A percentile compares a stretch with the other conserved stretches of the same genome.
Conservation (phyloP, 2,888 invertebrate genomes). For the Drosophila maculinotata region DNA sequence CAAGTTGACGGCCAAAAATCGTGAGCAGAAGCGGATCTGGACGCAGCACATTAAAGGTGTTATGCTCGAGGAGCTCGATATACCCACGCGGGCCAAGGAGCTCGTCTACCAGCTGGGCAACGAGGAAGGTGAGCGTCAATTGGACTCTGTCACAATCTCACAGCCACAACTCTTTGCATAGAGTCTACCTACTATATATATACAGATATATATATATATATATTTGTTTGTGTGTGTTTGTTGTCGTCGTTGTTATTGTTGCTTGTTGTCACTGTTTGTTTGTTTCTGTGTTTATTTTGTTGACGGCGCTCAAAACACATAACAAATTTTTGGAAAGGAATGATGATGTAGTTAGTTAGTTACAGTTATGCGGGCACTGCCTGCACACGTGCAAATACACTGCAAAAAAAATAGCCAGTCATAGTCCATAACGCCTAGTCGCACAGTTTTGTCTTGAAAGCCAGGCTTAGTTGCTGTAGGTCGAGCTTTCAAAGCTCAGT, state of each 20-base stretch:
- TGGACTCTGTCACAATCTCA: constrained; percentile 9
- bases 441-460: neutral
- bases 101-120: constrained; percentile 90
- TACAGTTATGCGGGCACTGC: constrained; percentile 51
- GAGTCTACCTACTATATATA: constrained; percentile 3
- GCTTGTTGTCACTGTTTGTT: constrained; percentile 23
- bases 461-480: too few species aligned
- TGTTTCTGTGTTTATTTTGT: constrained; percentile 16
- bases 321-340: constrained; percentile 36
- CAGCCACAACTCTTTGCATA: constrained; percentile 15
- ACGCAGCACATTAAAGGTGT: constrained; percentile 88
- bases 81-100: constrained; percentile 97
- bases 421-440: neutral
- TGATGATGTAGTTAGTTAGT: constrained; percentile 46
- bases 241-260: constrained; percentile 7
- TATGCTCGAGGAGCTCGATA: constrained; percentile 97
- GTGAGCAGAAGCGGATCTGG: constrained; percentile 85
- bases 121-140: constrained; percentile 86
- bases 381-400: constrained; percentile 32
- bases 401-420: constrained; percentile 16
- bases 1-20: constrained; percentile 87
- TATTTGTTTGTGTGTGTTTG: constrained; percentile 13
- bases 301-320: constrained; percentile 39
- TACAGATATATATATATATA: constrained; percentile 3
- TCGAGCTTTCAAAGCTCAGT: neutral